Evolutionary conservation across 2,113 vertebrate species (phyloP), one percentile per base, ranked within the genome.

Genomic region (Epinephelus fuscoguttatus): DNA sequence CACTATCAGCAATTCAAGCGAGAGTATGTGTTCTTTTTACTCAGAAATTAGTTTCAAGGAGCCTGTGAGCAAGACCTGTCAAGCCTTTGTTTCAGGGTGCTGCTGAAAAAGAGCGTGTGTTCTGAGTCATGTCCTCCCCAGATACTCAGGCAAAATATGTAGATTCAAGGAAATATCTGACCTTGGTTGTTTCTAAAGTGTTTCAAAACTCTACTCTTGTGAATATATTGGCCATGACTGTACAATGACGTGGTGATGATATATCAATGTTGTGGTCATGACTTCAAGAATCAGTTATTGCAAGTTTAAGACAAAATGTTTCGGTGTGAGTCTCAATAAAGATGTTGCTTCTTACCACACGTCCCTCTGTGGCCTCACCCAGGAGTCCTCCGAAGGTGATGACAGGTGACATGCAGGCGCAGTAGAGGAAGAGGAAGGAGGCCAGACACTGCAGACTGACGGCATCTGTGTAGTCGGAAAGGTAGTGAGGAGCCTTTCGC

Each of bases 381-480:
- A 99, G 95, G 45, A 99, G 96, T 79, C 98, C 98, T 91, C 98
- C 98, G 40, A 99, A 99, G 0, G 98, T 99, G 95, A 99, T 99
- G 90, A 99, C 98, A 47, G 98, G 98, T 72, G 98, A 99, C 98
- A 99, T 99, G 93, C 98, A 99, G 78, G 98, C 98, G 93, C 98
- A 99, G 95, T 99, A 99, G 82, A 99, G 97, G 92, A 99, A 99
- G 21, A 99, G 96, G 95, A 99, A 98, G n/a, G 98, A 99, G 84
- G 98, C 98, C 93, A 99, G 93, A 96, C 98, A 99, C 92, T 99
- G 98, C 87, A 99, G 94, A 84, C 97, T 99, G 93, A 99, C 68
- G 84, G 97, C 98, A 69, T 99, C 98, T 9, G 96, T 97, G 96
- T 96, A 99, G 96, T 99, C 98, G 61, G 98, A 99, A 95, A 97